Percentiles rank a stretch among this genome's conserved stretches.
phyloP scores from a whole-genome alignment of 2,797 vertebrate genomes.

The Catharus ustulatus region DNA sequence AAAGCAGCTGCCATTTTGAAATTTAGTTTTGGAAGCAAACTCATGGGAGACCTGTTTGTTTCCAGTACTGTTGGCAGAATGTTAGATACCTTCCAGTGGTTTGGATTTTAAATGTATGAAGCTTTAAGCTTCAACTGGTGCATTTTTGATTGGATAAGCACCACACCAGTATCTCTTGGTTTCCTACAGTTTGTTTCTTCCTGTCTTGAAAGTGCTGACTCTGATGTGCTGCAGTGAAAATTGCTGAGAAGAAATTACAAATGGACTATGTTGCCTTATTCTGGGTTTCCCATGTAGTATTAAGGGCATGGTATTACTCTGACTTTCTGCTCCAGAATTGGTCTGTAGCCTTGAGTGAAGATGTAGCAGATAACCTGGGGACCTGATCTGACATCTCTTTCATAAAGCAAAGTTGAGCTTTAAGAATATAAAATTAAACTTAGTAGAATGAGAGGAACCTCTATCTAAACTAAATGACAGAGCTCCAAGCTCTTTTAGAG shows the following conservation, averaged over 20 bases:
- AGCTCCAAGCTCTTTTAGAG: background rate
- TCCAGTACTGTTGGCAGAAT: background rate
- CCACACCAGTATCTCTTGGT: background rate
- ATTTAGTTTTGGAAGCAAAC: background rate
- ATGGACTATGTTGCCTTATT: background rate
- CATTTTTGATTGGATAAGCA: background rate
- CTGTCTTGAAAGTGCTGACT: background rate
- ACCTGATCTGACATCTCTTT: background rate
- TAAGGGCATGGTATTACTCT: background rate
- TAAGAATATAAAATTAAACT: background rate
- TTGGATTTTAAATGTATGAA: background rate
- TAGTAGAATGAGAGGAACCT: background rate
- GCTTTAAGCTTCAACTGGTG: background rate
- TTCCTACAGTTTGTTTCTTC: background rate
- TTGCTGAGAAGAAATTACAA: background rate
- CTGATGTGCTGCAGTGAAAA: background rate
- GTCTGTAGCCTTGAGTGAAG: background rate
- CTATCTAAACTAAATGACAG: background rate
- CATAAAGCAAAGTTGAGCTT: background rate
- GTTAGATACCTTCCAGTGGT: background rate
- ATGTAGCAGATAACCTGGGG: background rate
- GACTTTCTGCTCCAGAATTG: background rate
- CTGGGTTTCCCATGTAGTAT: background rate
- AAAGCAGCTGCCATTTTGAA: background rate
- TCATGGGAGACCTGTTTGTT: background rate